These are phyloP conservation scores for Danio rerio DNA, from an alignment of 2,113 vertebrate genomes.

Conservation along the genomic window GRCz12tu NC_133184.1:48206501-48207000, in stretches of 20 bases:
- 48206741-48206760: slow-evolving; percentile 89
- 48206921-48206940: no score
- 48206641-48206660: slow-evolving; percentile 96
- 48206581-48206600: slow-evolving; percentile 78
- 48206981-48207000: no score
- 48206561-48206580: slow-evolving; percentile 72
- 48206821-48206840: slow-evolving; percentile 84
- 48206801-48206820: slow-evolving; percentile 91
- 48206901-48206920: no score
- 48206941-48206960: no score
- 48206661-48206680: slow-evolving; percentile 89
- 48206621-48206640: slow-evolving; percentile 92
- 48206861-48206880: neutral
- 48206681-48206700: slow-evolving; percentile 81
- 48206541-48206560: slow-evolving; percentile 84
- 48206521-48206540: slow-evolving; percentile 78
- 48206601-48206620: slow-evolving; percentile 84
- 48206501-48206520: slow-evolving; percentile 90
- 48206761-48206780: slow-evolving; percentile 80
- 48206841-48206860: neutral
- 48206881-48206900: neutral
- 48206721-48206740: slow-evolving; percentile 91
- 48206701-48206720: slow-evolving; percentile 74
- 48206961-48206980: no score
- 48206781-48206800: slow-evolving; percentile 88